Percentiles rank a stretch among this genome's conserved stretches.
Conservation (phyloP, 2,888 invertebrate genomes). For the Troides aeacus region DNA sequence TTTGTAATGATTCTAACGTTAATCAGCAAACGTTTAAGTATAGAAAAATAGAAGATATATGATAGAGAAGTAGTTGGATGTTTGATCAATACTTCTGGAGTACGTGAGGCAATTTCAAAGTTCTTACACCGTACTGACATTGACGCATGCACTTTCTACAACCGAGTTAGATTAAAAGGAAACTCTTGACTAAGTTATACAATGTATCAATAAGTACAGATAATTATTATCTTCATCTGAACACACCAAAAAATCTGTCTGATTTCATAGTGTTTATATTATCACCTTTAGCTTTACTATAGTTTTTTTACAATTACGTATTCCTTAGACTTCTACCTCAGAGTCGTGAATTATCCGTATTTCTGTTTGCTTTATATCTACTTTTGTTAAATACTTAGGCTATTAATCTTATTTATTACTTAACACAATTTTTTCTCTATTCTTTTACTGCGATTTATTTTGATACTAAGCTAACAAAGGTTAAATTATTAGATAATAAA, state of each 20-base stretch:
- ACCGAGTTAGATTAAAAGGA: background rate
- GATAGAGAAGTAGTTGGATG: conserved; percentile 1
- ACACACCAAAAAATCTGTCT: background rate
- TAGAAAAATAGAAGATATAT: background rate
- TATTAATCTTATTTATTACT: no score
- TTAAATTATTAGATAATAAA: no score
- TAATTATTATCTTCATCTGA: background rate
- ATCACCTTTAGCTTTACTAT: no score
- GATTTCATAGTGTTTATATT: no score
- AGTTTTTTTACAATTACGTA: no score
- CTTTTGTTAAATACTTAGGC: no score
- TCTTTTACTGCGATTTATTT: no score
- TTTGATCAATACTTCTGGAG: background rate
- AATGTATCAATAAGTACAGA: background rate
- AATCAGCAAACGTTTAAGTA: background rate
- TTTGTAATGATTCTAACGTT: background rate
- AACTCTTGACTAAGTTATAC: background rate
- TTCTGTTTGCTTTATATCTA: no score
- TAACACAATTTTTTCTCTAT: no score
- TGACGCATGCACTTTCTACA: conserved; percentile 12
- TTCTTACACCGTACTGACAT: conserved; percentile 7
- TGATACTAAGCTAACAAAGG: no score
- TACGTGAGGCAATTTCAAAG: conserved; percentile 23
- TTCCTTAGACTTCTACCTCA: no score
- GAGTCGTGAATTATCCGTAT: no score